Evolutionary conservation across 2,797 vertebrate genomes (phyloP), one percentile per base, ranked within the genome.

Genomic region (Myioborus miniatus): DNA sequence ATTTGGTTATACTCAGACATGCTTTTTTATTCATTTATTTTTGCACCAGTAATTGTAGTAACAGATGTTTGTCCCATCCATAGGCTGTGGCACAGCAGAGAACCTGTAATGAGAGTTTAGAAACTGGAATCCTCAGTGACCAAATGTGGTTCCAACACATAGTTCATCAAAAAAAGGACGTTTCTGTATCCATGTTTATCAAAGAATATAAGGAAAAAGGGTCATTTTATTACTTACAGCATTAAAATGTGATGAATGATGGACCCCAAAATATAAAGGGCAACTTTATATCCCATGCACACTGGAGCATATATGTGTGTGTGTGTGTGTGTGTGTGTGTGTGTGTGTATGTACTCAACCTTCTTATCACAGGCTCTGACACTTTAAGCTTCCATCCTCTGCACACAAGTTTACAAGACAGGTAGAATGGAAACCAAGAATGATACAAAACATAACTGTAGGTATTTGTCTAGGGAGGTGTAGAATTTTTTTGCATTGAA

Each of bases 191-290:
- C 6, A 22, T 2, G 2, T 55, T 74, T 30, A 20, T 26, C 20
- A 43, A 85, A 75, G 27, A 49, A 58, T 24, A n/a, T n/a, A 36
- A 65, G 39, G 30, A 24, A 68, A 79, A 79, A 39, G 8, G 3
- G 4, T 50, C 4, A 71, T 90, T 82, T 50, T 34, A 46, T 46
- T 71, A 36, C 9, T 29, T 91, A 8, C 19, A 86, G 10, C 19
- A 67, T 37, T 76, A 64, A 82, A 75, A 79, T 8, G 0, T 23
- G 37, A 55, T 46, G 4, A 56, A 32, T 0, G 0, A 68, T 41
- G 9, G 27, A 23, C 6, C 12, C 17, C 29, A 74, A 46, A 60
- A 37, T 37, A 50, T 11, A 56, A 80, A 65, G 6, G 23, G 6
- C 27, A 65, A 27, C 5, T 83, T 80, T 46, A 26, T 69, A 79